A percentile compares a stretch with the other conserved stretches of the same genome.
phyloP scores from a whole-genome alignment of 2,888 invertebrate species.

The Nymphalis urticae region DNA sequence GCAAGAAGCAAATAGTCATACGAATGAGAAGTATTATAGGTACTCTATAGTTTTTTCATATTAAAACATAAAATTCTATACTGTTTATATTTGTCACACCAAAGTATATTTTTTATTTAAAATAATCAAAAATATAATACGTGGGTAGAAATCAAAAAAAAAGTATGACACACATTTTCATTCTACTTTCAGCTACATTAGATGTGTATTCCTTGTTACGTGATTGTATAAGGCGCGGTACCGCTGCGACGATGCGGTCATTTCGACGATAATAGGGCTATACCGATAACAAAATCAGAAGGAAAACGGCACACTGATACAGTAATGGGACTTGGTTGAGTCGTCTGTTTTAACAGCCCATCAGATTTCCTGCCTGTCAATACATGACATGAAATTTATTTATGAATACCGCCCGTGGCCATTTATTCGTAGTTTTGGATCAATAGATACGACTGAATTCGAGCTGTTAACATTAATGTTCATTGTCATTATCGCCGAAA shows the following conservation, averaged over 20 bases:
- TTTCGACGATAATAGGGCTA: constrained; percentile 52
- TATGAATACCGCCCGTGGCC: constrained; percentile 16
- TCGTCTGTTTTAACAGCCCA: constrained; percentile 41
- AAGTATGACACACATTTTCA: constrained; percentile 41
- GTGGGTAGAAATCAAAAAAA: too few species aligned
- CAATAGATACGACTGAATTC: constrained; percentile 9
- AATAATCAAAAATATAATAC: too few species aligned
- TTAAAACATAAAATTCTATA: too few species aligned
- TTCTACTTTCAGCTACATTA: constrained; percentile 71
- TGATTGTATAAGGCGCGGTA: constrained; percentile 74
- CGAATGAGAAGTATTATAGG: too few species aligned
- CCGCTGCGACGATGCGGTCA: constrained; percentile 61
- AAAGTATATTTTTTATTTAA: too few species aligned
- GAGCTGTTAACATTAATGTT: constrained; percentile 1
- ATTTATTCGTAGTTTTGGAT: constrained; percentile 15
- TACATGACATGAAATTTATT: constrained; percentile 24
- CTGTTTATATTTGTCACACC: too few species aligned
- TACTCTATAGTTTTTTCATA: too few species aligned
- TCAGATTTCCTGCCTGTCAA: constrained; percentile 38
- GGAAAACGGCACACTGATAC: constrained; percentile 46
- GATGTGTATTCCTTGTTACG: constrained; percentile 55
- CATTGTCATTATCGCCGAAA: neutral
- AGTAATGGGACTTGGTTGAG: constrained; percentile 50
- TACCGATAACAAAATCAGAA: constrained; percentile 44
- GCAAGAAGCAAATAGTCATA: too few species aligned